Percentiles rank a stretch among this genome's conserved stretches.
phyloP scores from a whole-genome alignment of 2,113 vertebrate genomes.

The Paramisgurnus dabryanus region DNA sequence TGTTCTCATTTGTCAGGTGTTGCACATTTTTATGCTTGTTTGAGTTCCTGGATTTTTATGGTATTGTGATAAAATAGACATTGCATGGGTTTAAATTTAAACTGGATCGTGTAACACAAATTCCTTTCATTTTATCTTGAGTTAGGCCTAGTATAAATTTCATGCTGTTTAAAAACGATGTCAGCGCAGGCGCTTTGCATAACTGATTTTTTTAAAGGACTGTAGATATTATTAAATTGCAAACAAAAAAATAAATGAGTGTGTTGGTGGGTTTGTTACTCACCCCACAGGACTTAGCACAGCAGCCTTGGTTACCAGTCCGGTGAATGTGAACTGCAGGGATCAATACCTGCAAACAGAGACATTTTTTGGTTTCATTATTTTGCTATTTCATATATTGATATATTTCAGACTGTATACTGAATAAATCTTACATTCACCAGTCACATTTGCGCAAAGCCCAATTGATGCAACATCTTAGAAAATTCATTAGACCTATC shows the following conservation, averaged over 20 bases:
- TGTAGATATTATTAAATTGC: background rate
- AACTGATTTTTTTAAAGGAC: background rate
- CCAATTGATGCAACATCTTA: too few relatives aligned
- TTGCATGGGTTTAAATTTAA: too few relatives aligned
- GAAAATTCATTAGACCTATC: too few relatives aligned
- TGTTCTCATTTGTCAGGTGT: too few relatives aligned
- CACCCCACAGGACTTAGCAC: constrained; percentile 81
- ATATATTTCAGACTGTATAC: background rate
- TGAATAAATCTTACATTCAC: background rate
- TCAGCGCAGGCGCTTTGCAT: background rate
- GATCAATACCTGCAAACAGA: constrained; percentile 68
- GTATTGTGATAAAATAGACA: too few relatives aligned
- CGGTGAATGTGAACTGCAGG: constrained; percentile 77
- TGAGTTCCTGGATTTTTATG: too few relatives aligned
- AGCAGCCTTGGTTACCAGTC: constrained; percentile 73
- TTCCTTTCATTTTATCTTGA: background rate
- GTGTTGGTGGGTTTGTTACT: constrained; percentile 53
- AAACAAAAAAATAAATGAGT: background rate
- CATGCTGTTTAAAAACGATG: too few relatives aligned
- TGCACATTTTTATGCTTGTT: too few relatives aligned
- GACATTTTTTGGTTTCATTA: background rate
- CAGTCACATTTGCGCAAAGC: background rate
- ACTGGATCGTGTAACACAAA: background rate
- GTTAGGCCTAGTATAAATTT: too few relatives aligned
- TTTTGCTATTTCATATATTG: background rate